These are phyloP conservation scores for Tipula lateralis DNA, from an alignment of 2,888 invertebrate species.

Conservation along the genomic window DNA sequence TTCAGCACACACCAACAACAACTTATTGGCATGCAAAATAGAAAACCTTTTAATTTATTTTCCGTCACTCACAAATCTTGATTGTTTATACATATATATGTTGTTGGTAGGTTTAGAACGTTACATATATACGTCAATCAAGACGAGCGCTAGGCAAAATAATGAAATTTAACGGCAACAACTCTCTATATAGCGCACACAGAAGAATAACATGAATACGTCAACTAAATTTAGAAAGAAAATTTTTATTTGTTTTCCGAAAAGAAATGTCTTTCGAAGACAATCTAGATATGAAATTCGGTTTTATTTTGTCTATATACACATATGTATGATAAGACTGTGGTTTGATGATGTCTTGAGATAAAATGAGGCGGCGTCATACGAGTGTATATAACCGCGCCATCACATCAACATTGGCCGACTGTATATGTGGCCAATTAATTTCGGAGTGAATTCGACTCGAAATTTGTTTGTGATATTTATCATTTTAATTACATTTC, in stretches of 20 bases:
- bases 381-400: background rate
- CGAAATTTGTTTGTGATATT: background rate
- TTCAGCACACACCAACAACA: background rate
- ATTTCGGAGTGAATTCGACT: background rate
- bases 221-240: slow-evolving; percentile 9
- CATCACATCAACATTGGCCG: background rate
- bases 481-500: slow-evolving; percentile 24
- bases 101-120: background rate
- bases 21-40: background rate
- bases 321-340: background rate
- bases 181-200: background rate
- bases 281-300: background rate
- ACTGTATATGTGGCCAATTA: background rate
- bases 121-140: slow-evolving; percentile 15
- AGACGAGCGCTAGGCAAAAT: background rate
- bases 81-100: background rate
- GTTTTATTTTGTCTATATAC: background rate
- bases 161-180: background rate
- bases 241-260: background rate
- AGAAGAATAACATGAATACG: background rate
- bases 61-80: background rate
- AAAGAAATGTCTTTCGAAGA: background rate
- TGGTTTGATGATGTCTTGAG: background rate
- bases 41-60: slow-evolving; percentile 5
- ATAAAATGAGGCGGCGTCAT: background rate